Percentiles rank a stretch among this genome's conserved stretches.
These are phyloP conservation scores for Dipodomys stephensi DNA, from an alignment of 2,113 vertebrate genomes.

Conservation along the genomic window DNA sequence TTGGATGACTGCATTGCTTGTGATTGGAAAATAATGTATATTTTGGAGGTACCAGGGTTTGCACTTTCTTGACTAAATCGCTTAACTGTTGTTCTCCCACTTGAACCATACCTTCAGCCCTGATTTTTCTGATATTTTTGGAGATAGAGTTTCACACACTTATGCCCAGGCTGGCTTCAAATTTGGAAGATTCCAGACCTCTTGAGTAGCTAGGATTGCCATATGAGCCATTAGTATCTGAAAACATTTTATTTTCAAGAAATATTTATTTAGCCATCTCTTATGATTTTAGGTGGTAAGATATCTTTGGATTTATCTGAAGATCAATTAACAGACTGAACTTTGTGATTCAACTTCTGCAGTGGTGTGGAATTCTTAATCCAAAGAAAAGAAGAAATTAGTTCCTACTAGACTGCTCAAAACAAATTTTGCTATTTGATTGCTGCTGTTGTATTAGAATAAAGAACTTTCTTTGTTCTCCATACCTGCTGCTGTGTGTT, in stretches of 20 bases:
- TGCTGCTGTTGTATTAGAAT: slow-evolving; percentile 46
- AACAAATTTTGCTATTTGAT: slow-evolving; percentile 55
- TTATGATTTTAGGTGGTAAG: slow-evolving; percentile 34
- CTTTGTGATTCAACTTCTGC: slow-evolving; percentile 5
- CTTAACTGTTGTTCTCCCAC: too few species aligned
- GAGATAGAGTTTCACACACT: too few species aligned
- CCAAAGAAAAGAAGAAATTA: slow-evolving; percentile 11
- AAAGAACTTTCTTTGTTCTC: slow-evolving; percentile 62
- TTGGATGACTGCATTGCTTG: background rate
- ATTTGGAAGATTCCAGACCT: too few species aligned
- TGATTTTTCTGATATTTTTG: too few species aligned
- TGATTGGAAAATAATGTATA: background rate
- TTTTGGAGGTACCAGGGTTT: too few species aligned
- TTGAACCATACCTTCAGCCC: too few species aligned
- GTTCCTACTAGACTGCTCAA: slow-evolving; percentile 58
- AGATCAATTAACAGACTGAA: slow-evolving; percentile 6
- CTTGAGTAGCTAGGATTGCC: too few species aligned
- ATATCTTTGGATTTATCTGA: background rate
- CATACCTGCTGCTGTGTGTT: background rate
- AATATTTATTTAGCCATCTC: background rate
- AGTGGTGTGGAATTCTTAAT: background rate
- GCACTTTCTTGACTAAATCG: too few species aligned
- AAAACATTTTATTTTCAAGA: background rate
- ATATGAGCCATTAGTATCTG: too few species aligned
- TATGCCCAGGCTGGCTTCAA: too few species aligned